A percentile compares a stretch with the other conserved stretches of the same genome.
Conservation (phyloP, 1,140 invertebrate genomes). For the Aphelinus atriplicis region DNA sequence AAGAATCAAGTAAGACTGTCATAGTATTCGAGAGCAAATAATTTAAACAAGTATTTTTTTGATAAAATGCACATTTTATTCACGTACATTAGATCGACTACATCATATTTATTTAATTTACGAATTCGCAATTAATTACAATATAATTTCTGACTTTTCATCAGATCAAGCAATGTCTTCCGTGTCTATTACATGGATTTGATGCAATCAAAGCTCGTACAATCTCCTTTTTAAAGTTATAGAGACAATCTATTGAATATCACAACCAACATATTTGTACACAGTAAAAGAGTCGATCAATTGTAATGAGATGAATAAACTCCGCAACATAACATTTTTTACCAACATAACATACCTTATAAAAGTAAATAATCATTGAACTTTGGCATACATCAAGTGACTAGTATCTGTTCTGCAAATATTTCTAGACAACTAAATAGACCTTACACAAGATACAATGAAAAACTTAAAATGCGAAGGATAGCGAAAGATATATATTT, state of each 20-base stretch:
- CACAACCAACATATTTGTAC: conserved; percentile 7
- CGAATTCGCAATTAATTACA: not conserved
- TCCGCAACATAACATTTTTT: not conserved
- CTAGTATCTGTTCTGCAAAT: conserved; percentile 14
- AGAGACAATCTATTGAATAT: not conserved
- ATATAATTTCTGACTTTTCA: not conserved
- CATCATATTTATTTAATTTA: conserved; percentile 32
- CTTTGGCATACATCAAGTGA: conserved; percentile 38
- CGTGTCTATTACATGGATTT: conserved; percentile 14
- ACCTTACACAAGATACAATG: too few relatives aligned
- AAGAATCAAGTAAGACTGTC: too few relatives aligned
- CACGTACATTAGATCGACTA: conserved; percentile 35
- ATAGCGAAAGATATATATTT: too few relatives aligned
- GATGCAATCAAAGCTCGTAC: conserved; percentile 29
- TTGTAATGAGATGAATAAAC: conserved; percentile 15
- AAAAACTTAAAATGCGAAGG: too few relatives aligned
- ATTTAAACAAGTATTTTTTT: conserved; percentile 13
- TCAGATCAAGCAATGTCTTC: conserved; percentile 2
- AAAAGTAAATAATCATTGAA: conserved; percentile 10
- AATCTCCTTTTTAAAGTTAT: not conserved
- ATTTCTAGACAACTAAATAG: too few relatives aligned
- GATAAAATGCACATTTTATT: conserved; percentile 39
- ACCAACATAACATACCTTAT: not conserved
- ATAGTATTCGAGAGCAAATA: too few relatives aligned
- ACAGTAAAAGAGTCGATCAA: not conserved